These are phyloP conservation scores for Ctenodactylus gundi DNA, from an alignment of 2,113 vertebrate genomes.

Conservation along the genomic window DNA sequence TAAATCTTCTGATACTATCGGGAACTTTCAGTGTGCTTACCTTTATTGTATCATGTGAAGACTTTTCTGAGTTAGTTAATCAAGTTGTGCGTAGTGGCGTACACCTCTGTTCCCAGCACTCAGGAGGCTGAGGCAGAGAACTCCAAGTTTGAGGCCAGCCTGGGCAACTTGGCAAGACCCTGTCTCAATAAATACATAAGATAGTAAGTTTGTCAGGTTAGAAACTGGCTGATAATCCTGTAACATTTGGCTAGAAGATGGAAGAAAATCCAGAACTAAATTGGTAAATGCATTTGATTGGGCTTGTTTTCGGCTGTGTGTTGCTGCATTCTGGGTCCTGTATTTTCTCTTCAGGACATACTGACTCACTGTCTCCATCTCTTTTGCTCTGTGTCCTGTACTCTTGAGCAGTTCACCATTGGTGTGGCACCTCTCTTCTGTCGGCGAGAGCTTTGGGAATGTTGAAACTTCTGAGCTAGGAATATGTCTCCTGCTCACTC, in stretches of 20 bases:
- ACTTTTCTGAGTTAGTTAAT: slow-evolving; percentile 34
- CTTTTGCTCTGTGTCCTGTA: slow-evolving; percentile 42
- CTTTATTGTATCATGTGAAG: slow-evolving; percentile 15
- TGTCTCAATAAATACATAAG: not conserved
- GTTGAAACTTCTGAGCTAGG: not conserved
- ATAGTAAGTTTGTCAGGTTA: not conserved
- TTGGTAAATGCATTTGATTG: not conserved
- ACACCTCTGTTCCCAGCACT: not conserved
- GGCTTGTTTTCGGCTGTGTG: slow-evolving; percentile 4
- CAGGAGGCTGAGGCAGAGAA: no score
- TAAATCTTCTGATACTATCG: not conserved
- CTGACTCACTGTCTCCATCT: not conserved
- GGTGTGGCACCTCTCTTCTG: not conserved
- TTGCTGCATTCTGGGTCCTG: not conserved
- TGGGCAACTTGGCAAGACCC: not conserved
- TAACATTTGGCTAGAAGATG: not conserved
- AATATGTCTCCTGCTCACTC: slow-evolving; percentile 24
- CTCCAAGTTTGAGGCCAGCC: no score
- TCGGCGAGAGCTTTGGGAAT: slow-evolving; percentile 19
- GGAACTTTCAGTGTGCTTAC: not conserved
- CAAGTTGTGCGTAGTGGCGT: not conserved
- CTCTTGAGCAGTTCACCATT: slow-evolving; percentile 17
- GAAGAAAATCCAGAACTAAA: not conserved
- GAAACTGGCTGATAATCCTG: not conserved
- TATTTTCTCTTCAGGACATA: not conserved